Evolutionary conservation across 2,113 vertebrate genomes (phyloP).

Genomic region (Gopherus flavomarginatus): DNA sequence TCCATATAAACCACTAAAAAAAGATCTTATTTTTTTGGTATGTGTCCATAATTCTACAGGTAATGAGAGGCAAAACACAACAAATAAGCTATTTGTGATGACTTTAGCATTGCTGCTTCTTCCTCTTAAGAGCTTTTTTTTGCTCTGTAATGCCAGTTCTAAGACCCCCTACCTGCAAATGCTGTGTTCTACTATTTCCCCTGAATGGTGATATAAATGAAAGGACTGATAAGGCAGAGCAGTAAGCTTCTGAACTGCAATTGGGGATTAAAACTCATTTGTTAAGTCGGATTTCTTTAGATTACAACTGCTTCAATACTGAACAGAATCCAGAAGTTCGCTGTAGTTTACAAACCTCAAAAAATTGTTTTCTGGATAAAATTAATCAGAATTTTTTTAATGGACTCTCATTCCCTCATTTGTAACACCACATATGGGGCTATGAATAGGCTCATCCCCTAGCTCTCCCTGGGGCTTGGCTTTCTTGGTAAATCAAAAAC

Average conservation of each 20-base stretch:
- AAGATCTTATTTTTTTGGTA: neutral
- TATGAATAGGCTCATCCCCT: slow-evolving; percentile 50
- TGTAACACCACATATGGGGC: neutral
- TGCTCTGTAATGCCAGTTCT: neutral
- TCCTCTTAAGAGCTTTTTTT: neutral
- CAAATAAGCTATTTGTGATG: neutral
- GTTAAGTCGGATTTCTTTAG: neutral
- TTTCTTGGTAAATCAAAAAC: slow-evolving; percentile 60
- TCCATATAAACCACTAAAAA: neutral
- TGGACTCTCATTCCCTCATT: slow-evolving; percentile 42
- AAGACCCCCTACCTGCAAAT: neutral
- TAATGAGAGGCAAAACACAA: neutral
- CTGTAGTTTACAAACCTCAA: slow-evolving; percentile 10
- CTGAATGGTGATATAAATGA: neutral
- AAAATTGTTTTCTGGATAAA: slow-evolving; percentile 12
- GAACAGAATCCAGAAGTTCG: neutral
- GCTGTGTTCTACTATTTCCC: neutral
- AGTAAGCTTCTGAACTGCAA: neutral
- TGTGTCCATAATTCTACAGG: neutral
- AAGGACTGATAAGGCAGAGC: neutral
- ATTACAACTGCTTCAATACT: neutral
- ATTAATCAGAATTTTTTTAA: neutral
- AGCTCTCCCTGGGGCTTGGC: slow-evolving; percentile 56
- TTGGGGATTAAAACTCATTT: neutral
- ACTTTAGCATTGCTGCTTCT: neutral